Conservation (phyloP, 2,797 vertebrate genomes). For the Hipposideros larvatus region DNA sequence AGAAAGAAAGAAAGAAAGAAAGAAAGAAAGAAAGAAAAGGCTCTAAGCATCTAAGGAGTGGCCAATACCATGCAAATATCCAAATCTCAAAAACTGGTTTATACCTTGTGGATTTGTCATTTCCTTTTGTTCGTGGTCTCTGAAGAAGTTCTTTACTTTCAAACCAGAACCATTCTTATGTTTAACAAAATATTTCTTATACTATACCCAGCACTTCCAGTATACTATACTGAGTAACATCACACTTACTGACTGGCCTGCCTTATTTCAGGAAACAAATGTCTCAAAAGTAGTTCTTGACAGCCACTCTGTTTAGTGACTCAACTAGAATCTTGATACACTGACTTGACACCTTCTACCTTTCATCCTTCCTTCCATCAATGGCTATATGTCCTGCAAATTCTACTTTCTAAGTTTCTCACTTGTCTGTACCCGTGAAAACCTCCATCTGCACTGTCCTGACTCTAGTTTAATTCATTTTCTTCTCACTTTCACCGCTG, state of each 20-base stretch:
- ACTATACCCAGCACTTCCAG: background rate
- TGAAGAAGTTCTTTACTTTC: background rate
- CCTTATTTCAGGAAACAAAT: background rate
- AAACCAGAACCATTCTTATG: background rate
- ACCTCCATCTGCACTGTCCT: background rate
- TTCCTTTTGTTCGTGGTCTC: background rate
- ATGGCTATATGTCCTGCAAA: background rate
- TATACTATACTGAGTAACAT: background rate
- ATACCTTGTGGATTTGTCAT: background rate
- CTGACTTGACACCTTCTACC: background rate
- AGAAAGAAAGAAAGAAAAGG: too few species aligned
- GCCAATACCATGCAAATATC: background rate
- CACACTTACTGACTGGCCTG: background rate
- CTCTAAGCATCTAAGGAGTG: background rate
- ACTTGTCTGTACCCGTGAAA: background rate
- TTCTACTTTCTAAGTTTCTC: background rate
- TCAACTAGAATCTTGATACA: background rate
- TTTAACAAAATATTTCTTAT: conserved; percentile 1
- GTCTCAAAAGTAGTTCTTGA: background rate
- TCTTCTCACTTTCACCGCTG: background rate
- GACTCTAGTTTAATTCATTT: background rate
- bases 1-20: too few species aligned
- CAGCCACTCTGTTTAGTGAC: background rate
- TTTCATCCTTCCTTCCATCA: background rate
- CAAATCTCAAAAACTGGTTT: background rate